Percentiles rank a stretch among this genome's conserved stretches.
These are phyloP conservation scores for Bryconaethiops microstoma DNA, from an alignment of 2,797 vertebrate species.

Conservation along the genomic window DNA sequence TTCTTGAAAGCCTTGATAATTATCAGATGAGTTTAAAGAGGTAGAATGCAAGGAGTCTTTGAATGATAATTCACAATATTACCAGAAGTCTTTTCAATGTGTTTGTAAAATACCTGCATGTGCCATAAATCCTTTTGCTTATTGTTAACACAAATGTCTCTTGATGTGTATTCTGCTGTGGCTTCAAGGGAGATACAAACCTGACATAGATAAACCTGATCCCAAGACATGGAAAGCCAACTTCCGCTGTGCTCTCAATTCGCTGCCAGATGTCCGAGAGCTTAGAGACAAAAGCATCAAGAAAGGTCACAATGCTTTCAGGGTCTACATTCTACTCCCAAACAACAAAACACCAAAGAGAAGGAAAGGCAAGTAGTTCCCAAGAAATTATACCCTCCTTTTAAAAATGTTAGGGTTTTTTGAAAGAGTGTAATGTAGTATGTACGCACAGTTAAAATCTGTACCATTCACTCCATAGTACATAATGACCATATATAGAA, in stretches of 20 bases:
- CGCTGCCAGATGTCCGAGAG: slow-evolving; percentile 78
- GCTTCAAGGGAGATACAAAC: slow-evolving; percentile 74
- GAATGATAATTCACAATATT: no score
- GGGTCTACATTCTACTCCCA: slow-evolving; percentile 81
- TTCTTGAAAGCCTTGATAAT: no score
- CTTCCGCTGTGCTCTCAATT: slow-evolving; percentile 83
- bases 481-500: no score
- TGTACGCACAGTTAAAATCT: no score
- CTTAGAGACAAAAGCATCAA: slow-evolving; percentile 79
- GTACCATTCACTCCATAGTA: no score
- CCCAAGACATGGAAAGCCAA: slow-evolving; percentile 86
- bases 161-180: neutral
- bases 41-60: no score
- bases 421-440: no score
- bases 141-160: neutral
- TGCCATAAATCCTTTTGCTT: neutral
- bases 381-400: no score
- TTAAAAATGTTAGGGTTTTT: no score
- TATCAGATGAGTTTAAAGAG: no score
- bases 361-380: slow-evolving; percentile 38
- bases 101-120: neutral
- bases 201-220: slow-evolving; percentile 78
- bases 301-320: slow-evolving; percentile 78
- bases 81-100: no score
- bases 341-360: slow-evolving; percentile 52